These are phyloP conservation scores for Eulacestoma nigropectus DNA, from an alignment of 2,113 vertebrate species.

Conservation along the genomic window DNA sequence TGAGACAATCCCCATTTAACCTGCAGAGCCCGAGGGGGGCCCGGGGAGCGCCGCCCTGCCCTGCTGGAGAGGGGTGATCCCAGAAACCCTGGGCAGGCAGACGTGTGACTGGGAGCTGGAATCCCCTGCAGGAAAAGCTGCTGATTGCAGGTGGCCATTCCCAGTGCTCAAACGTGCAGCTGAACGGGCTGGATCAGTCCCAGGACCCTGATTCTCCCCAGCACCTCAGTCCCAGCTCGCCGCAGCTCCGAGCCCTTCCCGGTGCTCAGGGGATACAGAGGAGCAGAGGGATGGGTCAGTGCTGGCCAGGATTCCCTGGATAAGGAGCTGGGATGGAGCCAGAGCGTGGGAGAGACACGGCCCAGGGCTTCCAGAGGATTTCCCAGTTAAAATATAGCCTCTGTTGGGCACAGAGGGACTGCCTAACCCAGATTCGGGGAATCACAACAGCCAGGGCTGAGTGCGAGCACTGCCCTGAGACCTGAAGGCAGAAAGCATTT, in stretches of 20 bases:
- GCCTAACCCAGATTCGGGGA: not conserved
- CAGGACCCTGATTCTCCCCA: no score
- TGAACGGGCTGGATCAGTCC: not conserved
- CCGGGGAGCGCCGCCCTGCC: not conserved
- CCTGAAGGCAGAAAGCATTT: not conserved
- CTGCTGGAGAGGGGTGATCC: not conserved
- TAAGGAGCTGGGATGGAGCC: not conserved
- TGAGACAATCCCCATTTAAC: not conserved
- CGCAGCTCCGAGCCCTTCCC: not conserved
- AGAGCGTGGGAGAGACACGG: not conserved
- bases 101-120: not conserved
- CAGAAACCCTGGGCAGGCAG: not conserved
- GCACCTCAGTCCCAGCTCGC: not conserved
- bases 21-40: not conserved
- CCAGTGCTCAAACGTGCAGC: not conserved
- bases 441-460: not conserved
- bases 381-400: not conserved
- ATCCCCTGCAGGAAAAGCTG: not conserved
- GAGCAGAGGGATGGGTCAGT: not conserved
- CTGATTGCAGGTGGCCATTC: not conserved
- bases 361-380: not conserved
- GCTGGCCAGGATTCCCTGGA: not conserved
- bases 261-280: not conserved
- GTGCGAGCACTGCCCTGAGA: fast-evolving
- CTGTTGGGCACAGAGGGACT: fast-evolving